Evolutionary conservation across 2,113 vertebrate species (phyloP), one percentile per base, ranked within the genome.

Genomic region (Psittacula cyanocephala): DNA sequence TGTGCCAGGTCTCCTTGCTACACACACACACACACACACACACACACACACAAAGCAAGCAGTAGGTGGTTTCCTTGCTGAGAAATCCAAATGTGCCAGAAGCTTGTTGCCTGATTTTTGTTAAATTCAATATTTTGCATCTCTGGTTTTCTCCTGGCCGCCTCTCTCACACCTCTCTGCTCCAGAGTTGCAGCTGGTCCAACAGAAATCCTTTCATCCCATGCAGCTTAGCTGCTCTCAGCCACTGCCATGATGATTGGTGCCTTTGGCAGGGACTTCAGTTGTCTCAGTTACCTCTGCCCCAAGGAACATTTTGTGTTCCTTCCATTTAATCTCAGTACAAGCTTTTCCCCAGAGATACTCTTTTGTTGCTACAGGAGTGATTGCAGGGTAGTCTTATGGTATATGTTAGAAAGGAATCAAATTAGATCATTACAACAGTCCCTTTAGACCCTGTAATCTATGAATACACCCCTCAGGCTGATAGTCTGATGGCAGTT

Each of bases 131-230:
- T 82, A n/a, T 69, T 96, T 83, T 86, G 31, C 63, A 67, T 67
- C 50, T 88, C 55, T 83, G 20, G 3, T 4, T 85, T 88, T 82
- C 70, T 87, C 46, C 68, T 93, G 59, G 37, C 41, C 25, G 89
- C 85, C 24, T 83, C 11, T 86, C 47, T 83, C 64, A 63, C 47
- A 75, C 19, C 41, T 81, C 28, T 91, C 23, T 78, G 53, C 72
- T 88, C 84, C 60, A 37, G 41, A 90, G 28, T 88, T 2, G 0
- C 35, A 63, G 49, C 7, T 92, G 47, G 43, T 92, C 72, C 55
- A 77, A 59, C 19, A 70, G 49, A 92, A 92, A 91, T 75, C 64
- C 15, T 90, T 96, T 92, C 35, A 88, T 80, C 88, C 59, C 23
- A 24, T 70, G 55, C 23, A 90, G 35, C 24, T 91, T 67, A 83